Evolutionary conservation across 2,797 vertebrate genomes (phyloP), one percentile per base, ranked within the genome.

Genomic region (Pogonophryne albipinna): DNA sequence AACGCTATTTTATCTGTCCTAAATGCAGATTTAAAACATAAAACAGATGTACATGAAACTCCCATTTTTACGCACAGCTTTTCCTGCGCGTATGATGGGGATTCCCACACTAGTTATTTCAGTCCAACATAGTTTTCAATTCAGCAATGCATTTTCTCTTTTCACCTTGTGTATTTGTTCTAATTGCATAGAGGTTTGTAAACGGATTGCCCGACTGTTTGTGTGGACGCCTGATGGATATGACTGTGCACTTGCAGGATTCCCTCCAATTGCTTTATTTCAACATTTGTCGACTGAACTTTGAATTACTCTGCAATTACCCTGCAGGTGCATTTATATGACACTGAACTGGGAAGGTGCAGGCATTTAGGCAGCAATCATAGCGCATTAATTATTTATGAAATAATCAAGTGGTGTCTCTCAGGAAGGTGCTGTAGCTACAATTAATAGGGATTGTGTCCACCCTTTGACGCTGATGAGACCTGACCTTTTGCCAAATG

Each of bases 331-430:
- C 60, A 85, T 88, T 47, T 46, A 79, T 67, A 62, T 82, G 82
- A 56, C 75, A 81, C 44, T n/a, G 58, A 74, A 42, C 50, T 64
- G 58, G 78, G 62, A 80, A 63, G 62, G 75, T 50, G 74, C 66
- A 59, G 34, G 44, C 49, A 49, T 81, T 78, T 90, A 87, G 82
- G 55, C 69, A 79, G 75, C 84, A 83, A 87, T 90, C 80, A 89
- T 78, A 85, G 71, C 10, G 83, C 71, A 89, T 93, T 73, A 71
- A 92, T 91, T 80, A 91, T 89, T 80, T 80, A 92, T 90, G 77
- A 86, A 90, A 86, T 82, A 76, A 90, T 92, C 79, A 89, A 90
- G 67, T 20, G 77, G 66, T 74, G 75, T 74, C 79, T 87, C 71
- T 63, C 71, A 75, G 85, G 74, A 77, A 79, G 74, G 73, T 78